Conservation (phyloP, 2,113 vertebrate genomes). For the Morone chrysops region DNA sequence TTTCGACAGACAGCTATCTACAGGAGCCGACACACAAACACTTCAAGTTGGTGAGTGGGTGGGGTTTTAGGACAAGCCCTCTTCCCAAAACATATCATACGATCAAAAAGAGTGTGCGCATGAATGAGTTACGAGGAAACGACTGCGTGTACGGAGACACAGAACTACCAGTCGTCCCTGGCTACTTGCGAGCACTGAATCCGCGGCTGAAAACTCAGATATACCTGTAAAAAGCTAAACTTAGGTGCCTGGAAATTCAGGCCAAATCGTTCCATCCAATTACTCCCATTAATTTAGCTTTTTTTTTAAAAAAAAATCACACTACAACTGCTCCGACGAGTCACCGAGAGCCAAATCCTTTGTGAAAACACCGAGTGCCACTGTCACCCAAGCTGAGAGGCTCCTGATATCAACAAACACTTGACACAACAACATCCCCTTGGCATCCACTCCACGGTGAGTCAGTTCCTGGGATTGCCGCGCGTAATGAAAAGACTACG, state of each 20-base stretch:
- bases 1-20: slow-evolving; percentile 45
- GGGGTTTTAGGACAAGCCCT: slow-evolving; percentile 43
- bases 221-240: slow-evolving; percentile 14
- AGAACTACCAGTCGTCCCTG: neutral
- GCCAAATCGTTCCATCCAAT: slow-evolving; percentile 1
- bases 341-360: slow-evolving; percentile 34
- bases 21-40: slow-evolving; percentile 50
- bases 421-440: slow-evolving; percentile 46
- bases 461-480: slow-evolving; percentile 56
- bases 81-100: slow-evolving; percentile 31
- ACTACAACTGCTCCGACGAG: slow-evolving; percentile 4
- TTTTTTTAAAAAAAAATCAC: slow-evolving; percentile 1
- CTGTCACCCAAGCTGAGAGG: slow-evolving; percentile 41
- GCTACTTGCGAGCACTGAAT: neutral
- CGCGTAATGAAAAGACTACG: slow-evolving; percentile 36
- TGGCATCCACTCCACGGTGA: slow-evolving; percentile 40
- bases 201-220: neutral
- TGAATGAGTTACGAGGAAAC: neutral
- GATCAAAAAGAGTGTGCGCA: neutral
- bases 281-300: neutral
- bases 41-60: slow-evolving; percentile 27
- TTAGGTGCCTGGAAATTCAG: neutral
- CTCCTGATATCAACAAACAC: slow-evolving; percentile 58
- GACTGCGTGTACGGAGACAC: neutral
- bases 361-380: slow-evolving; percentile 40